Conservation (phyloP, 2,888 invertebrate species). For the Acronicta aceris region DNA sequence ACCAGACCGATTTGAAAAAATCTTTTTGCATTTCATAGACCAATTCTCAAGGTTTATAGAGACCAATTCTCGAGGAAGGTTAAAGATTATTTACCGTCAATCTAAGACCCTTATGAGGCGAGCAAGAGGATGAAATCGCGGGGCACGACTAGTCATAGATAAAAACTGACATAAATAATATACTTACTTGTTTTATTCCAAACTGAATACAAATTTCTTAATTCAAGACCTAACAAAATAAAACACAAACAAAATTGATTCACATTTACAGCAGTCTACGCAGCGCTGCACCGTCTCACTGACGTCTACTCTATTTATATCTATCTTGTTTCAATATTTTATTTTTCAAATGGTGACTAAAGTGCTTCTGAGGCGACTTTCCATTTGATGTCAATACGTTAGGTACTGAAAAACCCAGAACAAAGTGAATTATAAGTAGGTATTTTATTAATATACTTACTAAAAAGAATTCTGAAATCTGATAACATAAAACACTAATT, state of each 20-base stretch:
- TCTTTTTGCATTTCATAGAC: no score
- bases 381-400: neutral
- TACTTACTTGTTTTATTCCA: no score
- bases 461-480: neutral
- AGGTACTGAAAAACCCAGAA: no score
- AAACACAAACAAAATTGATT: constrained; percentile 28
- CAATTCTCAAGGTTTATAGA: no score
- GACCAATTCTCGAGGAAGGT: no score
- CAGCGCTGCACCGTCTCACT: constrained; percentile 39
- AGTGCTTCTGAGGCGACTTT: neutral
- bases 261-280: constrained; percentile 34
- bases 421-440: no score
- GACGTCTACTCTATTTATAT: constrained; percentile 55
- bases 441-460: neutral
- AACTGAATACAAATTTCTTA: neutral
- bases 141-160: no score
- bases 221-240: neutral
- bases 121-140: no score
- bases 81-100: no score
- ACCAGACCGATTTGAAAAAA: no score
- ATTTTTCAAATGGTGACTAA: constrained; percentile 37
- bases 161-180: no score
- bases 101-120: no score
- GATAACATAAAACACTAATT: neutral
- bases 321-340: constrained; percentile 28